A percentile compares a stretch with the other conserved stretches of the same genome.
phyloP scores from a whole-genome alignment of 2,113 vertebrate species.

The Cavia aperea region DNA sequence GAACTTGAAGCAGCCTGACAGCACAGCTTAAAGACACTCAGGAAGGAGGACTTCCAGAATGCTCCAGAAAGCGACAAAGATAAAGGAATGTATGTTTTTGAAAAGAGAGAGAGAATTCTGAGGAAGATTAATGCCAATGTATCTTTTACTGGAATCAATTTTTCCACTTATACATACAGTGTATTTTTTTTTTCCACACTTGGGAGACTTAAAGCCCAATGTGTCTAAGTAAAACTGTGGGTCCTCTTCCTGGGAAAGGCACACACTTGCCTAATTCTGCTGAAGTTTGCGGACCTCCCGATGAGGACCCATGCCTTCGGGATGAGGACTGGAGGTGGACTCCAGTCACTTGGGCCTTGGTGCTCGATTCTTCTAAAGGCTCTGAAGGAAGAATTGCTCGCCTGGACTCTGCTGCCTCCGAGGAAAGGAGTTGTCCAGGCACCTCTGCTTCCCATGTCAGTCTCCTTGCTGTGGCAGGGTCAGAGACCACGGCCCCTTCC shows the following conservation, averaged over 20 bases:
- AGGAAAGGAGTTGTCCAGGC: neutral
- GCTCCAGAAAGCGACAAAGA: neutral
- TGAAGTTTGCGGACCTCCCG: neutral
- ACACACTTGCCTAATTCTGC: neutral
- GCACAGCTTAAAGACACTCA: neutral
- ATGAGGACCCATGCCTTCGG: too few species aligned
- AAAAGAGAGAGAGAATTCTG: neutral
- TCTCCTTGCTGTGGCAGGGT: neutral
- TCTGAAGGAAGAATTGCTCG: too few species aligned
- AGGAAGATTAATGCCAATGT: neutral
- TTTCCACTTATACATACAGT: neutral
- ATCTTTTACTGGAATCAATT: neutral
- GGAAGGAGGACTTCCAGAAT: neutral
- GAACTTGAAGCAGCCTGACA: neutral
- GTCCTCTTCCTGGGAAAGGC: neutral
- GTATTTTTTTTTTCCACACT: neutral
- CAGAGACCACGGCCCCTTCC: neutral
- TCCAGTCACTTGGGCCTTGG: neutral
- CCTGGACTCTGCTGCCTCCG: neutral
- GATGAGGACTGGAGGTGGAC: too few species aligned
- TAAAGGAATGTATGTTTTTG: neutral
- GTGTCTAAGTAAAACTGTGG: neutral
- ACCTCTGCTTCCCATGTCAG: neutral
- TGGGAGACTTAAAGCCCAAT: neutral
- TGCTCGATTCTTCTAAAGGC: neutral